phyloP scores from a whole-genome alignment of 2,113 vertebrate species.

The Larimichthys crocea region DNA sequence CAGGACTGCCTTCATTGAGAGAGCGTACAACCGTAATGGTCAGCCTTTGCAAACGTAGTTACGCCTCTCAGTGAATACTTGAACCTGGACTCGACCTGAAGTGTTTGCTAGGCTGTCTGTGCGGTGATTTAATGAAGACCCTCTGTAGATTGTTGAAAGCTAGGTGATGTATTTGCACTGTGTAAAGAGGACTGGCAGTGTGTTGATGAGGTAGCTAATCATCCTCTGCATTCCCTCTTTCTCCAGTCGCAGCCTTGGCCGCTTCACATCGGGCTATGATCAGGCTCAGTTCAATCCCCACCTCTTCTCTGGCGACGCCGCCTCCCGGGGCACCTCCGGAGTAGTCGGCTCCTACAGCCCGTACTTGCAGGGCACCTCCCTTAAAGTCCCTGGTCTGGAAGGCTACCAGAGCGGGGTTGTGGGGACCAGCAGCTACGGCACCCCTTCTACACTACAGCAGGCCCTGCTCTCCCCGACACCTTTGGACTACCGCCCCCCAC shows the following conservation, averaged over 20 bases:
- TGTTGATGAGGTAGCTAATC: slow-evolving; percentile 12
- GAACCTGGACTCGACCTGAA: slow-evolving; percentile 2
- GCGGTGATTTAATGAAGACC: slow-evolving; percentile 12
- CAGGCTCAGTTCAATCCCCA: slow-evolving; percentile 93
- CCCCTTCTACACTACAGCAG: slow-evolving; percentile 94
- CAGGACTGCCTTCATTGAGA: slow-evolving; percentile 64
- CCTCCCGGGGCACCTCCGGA: slow-evolving; percentile 71
- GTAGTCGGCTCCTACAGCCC: slow-evolving; percentile 82
- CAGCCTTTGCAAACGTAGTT: not conserved
- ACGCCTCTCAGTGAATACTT: slow-evolving; percentile 65
- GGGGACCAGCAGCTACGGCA: slow-evolving; percentile 70
- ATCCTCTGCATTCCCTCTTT: slow-evolving; percentile 15
- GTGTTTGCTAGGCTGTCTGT: slow-evolving; percentile 45
- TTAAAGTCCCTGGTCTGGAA: slow-evolving; percentile 87
- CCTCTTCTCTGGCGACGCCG: slow-evolving; percentile 83
- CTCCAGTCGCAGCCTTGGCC: slow-evolving; percentile 87
- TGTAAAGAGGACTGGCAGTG: not conserved
- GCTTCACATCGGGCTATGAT: slow-evolving; percentile 92
- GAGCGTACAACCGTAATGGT: not conserved
- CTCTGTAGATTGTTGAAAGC: slow-evolving; percentile 26
- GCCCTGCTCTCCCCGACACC: slow-evolving; percentile 96
- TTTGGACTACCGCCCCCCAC: slow-evolving; percentile 90
- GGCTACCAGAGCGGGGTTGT: slow-evolving; percentile 86
- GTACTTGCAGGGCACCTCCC: slow-evolving; percentile 85
- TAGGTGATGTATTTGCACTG: not conserved